phyloP scores from a whole-genome alignment of 1,140 invertebrate genomes.

The Megathymus violae region DNA sequence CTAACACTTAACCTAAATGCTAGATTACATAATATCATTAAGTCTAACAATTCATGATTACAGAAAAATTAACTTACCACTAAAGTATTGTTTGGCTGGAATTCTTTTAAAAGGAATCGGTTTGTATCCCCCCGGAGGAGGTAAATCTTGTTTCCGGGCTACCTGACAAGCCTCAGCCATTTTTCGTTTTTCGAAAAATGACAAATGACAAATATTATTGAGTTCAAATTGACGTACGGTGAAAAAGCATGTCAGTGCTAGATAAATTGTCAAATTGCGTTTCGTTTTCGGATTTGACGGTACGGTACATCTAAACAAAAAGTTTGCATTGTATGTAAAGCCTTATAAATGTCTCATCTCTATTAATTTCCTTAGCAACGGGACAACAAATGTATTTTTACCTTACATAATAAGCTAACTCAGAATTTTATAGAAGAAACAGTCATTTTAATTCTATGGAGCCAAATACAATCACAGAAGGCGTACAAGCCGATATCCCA shows the following conservation, averaged over 20 bases:
- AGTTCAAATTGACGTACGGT: conserved; percentile 10
- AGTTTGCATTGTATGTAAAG: too few species aligned
- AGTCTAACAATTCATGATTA: conserved; percentile 11
- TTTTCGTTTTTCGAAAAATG: conserved; percentile 49
- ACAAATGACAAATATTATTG: conserved; percentile 26
- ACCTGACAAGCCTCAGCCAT: conserved; percentile 70
- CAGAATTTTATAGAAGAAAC: not conserved
- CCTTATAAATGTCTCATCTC: too few species aligned
- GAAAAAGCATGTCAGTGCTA: not conserved
- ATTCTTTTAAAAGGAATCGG: conserved; percentile 89
- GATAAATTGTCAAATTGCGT: not conserved
- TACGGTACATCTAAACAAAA: too few species aligned
- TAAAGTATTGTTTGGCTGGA: conserved; percentile 88
- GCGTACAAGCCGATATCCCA: conserved; percentile 67
- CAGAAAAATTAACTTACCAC: conserved; percentile 82
- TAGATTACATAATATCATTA: conserved; percentile 65
- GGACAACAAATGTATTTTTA: conserved; percentile 22
- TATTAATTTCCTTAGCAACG: conserved; percentile 16
- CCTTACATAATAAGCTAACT: not conserved
- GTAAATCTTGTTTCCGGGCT: conserved; percentile 90
- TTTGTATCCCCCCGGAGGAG: conserved; percentile 92
- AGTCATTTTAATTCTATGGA: conserved; percentile 35
- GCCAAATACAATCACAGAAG: conserved; percentile 44
- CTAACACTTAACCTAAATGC: conserved; percentile 52
- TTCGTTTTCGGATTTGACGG: conserved; percentile 20